Evolutionary conservation across 2,888 invertebrate species (phyloP), one percentile per base, ranked within the genome.

Genomic region (Phorcus lineatus): DNA sequence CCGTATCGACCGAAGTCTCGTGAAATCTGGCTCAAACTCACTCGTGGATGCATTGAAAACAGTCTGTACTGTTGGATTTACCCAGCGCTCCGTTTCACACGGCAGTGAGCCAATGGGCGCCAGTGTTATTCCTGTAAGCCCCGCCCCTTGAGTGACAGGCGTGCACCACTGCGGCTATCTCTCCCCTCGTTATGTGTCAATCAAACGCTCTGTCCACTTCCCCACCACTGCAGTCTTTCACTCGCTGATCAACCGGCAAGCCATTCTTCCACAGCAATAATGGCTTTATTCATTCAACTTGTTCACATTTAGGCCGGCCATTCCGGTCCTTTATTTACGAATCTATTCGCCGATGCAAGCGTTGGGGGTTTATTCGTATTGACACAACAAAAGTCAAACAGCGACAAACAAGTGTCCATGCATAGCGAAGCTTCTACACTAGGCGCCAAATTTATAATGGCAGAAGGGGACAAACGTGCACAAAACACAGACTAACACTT

Each of bases 141-240:
- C 88, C 87, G 87, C 89, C 89, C 83, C 81, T 79, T 83, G 84
- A 79, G 83, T 82, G 82, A 83, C 80, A 80, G 81, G 80, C 80
- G 81, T 82, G 83, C 83, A 62, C 83, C 80, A 80, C 81, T 78
- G 67, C 52, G 82, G 78, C 83, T 85, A 89, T 89, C 88, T 89
- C 89, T 90, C 88, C 88, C 82, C 85, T 85, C 82, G 80, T 82
- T 81, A 83, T 79, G 86, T 89, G 90, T 88, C 90, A 90, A 90
- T 90, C 90, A 90, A 77, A 31, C 24, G 80, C 74, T 82, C 84
- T 89, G 88, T 88, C 88, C 88, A 87, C 86, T 86, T 87, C 84
- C 80, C 81, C 54, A 1, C 54, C 57, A 76, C 77, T 47, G 66
- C 74, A 74, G 76, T 36, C 36, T 79, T 79, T 74, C 79, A 79